phyloP scores from a whole-genome alignment of 2,113 vertebrate genomes.

The Machaerirhynchus nigripectus region DNA sequence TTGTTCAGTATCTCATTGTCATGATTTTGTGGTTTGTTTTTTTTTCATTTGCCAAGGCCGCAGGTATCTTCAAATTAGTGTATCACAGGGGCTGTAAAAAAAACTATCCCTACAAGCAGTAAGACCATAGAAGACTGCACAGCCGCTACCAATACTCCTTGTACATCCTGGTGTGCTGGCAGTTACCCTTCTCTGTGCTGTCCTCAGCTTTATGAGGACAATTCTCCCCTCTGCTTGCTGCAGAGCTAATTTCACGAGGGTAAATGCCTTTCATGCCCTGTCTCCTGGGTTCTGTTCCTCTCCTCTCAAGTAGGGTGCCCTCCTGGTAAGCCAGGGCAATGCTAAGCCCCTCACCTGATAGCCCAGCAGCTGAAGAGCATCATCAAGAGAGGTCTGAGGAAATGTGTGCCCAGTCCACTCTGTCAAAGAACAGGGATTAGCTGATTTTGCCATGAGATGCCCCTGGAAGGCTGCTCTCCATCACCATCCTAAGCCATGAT shows the following conservation, averaged over 20 bases:
- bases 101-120: neutral
- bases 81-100: neutral
- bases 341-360: neutral
- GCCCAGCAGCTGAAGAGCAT: neutral
- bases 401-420: accelerated
- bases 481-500: neutral
- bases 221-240: neutral
- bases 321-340: neutral
- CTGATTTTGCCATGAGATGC: neutral
- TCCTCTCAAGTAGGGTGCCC: neutral
- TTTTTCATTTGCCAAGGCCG: neutral
- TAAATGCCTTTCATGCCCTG: neutral
- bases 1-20: neutral
- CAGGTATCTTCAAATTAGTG: neutral
- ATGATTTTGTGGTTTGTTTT: neutral
- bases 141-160: neutral
- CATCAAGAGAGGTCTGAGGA: neutral
- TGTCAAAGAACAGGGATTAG: neutral
- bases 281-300: neutral
- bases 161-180: neutral
- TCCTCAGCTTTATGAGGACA: neutral
- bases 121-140: no score
- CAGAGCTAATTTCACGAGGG: neutral
- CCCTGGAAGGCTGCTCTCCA: neutral
- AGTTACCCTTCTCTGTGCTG: neutral